These are phyloP conservation scores for Calcarius ornatus DNA, from an alignment of 2,113 vertebrate genomes.

Conservation along the genomic window DNA sequence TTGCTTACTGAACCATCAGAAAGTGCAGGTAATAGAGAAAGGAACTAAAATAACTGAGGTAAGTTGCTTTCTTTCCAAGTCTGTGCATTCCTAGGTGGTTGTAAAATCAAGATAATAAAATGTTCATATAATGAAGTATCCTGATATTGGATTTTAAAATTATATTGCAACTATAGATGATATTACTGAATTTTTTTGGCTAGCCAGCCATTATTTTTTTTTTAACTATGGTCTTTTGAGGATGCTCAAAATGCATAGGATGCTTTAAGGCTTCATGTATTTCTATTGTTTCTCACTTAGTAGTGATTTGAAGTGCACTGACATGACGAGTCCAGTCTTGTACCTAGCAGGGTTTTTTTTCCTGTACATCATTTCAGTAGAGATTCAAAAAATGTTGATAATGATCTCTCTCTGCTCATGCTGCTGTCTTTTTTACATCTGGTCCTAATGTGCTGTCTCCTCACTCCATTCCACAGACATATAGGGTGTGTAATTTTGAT, in stretches of 20 bases:
- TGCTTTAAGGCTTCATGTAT: background rate
- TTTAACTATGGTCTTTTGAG: background rate
- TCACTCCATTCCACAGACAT: background rate
- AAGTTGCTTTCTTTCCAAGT: background rate
- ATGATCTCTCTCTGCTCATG: rapidly evolving
- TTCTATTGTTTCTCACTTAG: background rate
- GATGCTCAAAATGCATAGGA: background rate
- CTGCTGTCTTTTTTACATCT: background rate
- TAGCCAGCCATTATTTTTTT: background rate
- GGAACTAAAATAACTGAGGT: background rate
- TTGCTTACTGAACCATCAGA: background rate
- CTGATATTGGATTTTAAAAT: background rate
- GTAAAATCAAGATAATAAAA: background rate
- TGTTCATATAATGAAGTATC: background rate
- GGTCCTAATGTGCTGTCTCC: rapidly evolving
- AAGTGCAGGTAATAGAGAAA: background rate
- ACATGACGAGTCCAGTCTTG: background rate
- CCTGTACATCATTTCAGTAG: background rate
- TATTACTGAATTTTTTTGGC: background rate
- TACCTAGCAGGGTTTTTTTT: background rate
- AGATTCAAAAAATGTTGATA: background rate
- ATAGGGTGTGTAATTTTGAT: background rate
- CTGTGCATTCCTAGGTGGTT: background rate
- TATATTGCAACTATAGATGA: background rate
- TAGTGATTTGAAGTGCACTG: background rate